phyloP scores from a whole-genome alignment of 2,888 invertebrate genomes.

The Galerucella pusilla region DNA sequence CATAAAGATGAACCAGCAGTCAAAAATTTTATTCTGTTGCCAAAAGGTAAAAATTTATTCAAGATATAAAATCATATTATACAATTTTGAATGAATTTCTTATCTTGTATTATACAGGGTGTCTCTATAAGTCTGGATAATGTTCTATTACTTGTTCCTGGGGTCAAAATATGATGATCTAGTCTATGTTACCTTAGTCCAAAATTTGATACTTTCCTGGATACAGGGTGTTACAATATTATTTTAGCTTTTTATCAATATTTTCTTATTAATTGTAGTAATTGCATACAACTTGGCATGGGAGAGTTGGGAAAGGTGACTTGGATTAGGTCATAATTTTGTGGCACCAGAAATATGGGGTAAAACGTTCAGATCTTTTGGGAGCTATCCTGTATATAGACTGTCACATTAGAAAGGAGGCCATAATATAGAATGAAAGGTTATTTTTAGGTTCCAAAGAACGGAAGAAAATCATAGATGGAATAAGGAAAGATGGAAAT shows the following conservation, averaged over 20 bases:
- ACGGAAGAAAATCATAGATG: conserved; percentile 6
- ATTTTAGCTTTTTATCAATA: not conserved
- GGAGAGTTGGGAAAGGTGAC: not conserved
- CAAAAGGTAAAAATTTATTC: conserved; percentile 1
- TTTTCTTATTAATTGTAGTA: conserved; percentile 2
- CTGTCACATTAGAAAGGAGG: not conserved
- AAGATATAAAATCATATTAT: not conserved
- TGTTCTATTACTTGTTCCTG: conserved; percentile 1
- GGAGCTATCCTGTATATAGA: not conserved
- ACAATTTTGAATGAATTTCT: not conserved
- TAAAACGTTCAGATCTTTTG: not conserved
- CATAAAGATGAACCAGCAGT: too few relatives aligned
- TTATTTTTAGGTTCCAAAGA: conserved; percentile 22
- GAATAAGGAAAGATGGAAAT: conserved; percentile 23
- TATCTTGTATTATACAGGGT: not conserved
- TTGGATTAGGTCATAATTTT: conserved; percentile 1
- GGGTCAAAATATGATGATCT: not conserved
- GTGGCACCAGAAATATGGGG: not conserved
- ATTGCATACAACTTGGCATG: not conserved
- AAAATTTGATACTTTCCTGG: not conserved
- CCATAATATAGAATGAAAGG: not conserved
- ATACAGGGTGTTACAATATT: not conserved
- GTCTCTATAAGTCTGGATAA: conserved; percentile 1
- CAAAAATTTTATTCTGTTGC: not conserved
- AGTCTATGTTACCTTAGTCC: conserved; percentile 4